Evolutionary conservation across 1,140 invertebrate genomes (phyloP).

Genomic region (Drosophila paulistorum): DNA sequence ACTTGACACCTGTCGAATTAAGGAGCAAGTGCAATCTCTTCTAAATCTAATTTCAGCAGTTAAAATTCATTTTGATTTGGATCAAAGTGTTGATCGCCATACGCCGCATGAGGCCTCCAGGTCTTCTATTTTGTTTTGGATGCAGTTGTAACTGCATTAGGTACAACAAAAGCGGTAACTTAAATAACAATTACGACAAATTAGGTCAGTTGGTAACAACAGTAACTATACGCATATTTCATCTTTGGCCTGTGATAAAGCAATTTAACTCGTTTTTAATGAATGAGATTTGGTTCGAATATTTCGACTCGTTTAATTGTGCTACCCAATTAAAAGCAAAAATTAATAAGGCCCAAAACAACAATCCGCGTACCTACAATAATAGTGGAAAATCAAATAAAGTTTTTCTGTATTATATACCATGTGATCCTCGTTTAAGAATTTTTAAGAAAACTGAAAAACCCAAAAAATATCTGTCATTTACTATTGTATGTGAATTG

Average conservation of each 20-base stretch:
- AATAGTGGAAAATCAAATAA: constrained; percentile 82
- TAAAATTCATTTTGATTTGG: constrained; percentile 18
- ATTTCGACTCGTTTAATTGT: constrained; percentile 55
- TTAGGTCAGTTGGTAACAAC: constrained; percentile 28
- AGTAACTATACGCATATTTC: constrained; percentile 53
- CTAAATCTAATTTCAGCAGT: constrained; percentile 18
- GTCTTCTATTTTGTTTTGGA: constrained; percentile 31
- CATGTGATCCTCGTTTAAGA: constrained; percentile 81
- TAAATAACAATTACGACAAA: constrained; percentile 20
- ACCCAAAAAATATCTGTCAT: constrained; percentile 74
- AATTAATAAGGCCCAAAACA: constrained; percentile 67
- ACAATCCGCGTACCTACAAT: constrained; percentile 80
- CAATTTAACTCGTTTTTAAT: constrained; percentile 70
- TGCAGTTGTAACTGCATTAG: constrained; percentile 60
- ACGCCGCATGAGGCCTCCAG: constrained; percentile 67
- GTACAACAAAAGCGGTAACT: constrained; percentile 18
- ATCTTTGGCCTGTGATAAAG: constrained; percentile 57
- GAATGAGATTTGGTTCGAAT: constrained; percentile 74
- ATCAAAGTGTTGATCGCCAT: constrained; percentile 15
- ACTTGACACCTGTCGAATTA: constrained; percentile 69
- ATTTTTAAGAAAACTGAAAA: constrained; percentile 67
- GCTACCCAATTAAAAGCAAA: constrained; percentile 58
- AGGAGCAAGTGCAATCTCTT: background rate
- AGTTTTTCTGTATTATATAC: constrained; percentile 79
- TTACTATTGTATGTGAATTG: constrained; percentile 61